Evolutionary conservation across 1,140 invertebrate genomes (phyloP), one percentile per base, ranked within the genome.

Genomic region (Papilio aristodemus): DNA sequence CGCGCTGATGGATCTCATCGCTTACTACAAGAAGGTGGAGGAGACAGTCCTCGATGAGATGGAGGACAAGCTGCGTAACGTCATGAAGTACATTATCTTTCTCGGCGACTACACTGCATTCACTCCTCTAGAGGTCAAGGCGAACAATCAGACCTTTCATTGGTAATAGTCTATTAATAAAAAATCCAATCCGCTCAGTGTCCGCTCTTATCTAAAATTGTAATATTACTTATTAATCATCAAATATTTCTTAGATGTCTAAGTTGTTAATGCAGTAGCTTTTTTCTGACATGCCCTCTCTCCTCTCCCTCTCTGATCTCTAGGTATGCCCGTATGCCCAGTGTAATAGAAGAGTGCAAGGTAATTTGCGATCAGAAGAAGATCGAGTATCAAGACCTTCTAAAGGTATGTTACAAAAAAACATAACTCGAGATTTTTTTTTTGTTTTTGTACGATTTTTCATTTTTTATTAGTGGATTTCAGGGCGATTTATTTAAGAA

Each of bases 71-170:
- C 91, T 98, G 0, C 93, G 92, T 63, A 92, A 94, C 73, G 94
- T 96, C 1, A 84, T 95, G 84, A 87, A 92, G 71, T 94, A 95
- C 68, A 94, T 97, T 14, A 84, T 95, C 70, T 97, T 97, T 85
- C 86, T 92, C 4, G 95, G 96, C 4, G 96, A 98, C 86, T 96
- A 96, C 81, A 94, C 94, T 0, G 87, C 93, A 0, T 94, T 98
- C 67, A 95, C 95, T 0, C 95, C 96, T 0, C 91, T 96, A 8
- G 96, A 98, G 89, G 95, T 98, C 71, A 97, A 97, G 83, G 94
- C 95, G 10, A 98, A 98, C 81, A 96, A 96, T 70, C 95, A 95
- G 68, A 95, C 96, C 0, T 97, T 98, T 80, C 95, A 96, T 78
- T 98, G 97, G 97, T 94, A 68, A 13, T 19, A 32, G n/a, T n/a